phyloP scores from a whole-genome alignment of 1,140 invertebrate genomes.

The Rhynchophorus ferrugineus region DNA sequence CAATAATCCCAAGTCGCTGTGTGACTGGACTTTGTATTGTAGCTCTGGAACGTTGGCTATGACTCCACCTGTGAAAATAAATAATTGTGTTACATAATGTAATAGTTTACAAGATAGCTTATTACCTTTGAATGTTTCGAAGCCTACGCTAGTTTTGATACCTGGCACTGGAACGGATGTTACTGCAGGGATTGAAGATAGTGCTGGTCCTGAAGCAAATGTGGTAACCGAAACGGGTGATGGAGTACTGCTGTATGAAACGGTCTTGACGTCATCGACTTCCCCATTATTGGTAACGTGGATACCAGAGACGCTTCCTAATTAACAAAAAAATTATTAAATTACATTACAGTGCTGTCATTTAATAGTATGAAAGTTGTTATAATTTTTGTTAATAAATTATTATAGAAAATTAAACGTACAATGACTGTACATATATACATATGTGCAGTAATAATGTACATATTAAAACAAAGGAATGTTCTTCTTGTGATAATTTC shows the following conservation, averaged over 20 bases:
- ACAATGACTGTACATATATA: too few relatives aligned
- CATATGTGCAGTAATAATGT: too few relatives aligned
- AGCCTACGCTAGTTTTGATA: conserved; percentile 20
- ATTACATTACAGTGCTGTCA: background rate
- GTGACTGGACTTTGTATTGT: conserved; percentile 31
- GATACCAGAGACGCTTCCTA: conserved; percentile 6
- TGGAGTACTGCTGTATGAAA: conserved; percentile 12
- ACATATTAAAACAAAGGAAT: too few relatives aligned
- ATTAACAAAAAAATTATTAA: background rate
- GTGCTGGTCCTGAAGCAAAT: conserved; percentile 22
- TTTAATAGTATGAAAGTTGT: too few relatives aligned
- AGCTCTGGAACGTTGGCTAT: conserved; percentile 36
- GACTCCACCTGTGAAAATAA: conserved; percentile 26
- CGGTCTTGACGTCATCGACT: conserved; percentile 4
- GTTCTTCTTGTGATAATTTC: too few relatives aligned
- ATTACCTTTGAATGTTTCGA: conserved; percentile 28
- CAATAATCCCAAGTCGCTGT: conserved; percentile 7
- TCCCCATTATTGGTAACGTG: conserved; percentile 20
- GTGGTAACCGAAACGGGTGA: conserved; percentile 19
- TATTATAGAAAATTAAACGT: too few relatives aligned
- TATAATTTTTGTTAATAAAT: too few relatives aligned
- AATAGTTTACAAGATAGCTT: background rate
- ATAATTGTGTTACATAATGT: background rate
- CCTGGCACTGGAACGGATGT: conserved; percentile 31
- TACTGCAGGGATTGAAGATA: conserved; percentile 28